phyloP scores from a whole-genome alignment of 2,888 invertebrate species.

The Zele albiditarsus region DNA sequence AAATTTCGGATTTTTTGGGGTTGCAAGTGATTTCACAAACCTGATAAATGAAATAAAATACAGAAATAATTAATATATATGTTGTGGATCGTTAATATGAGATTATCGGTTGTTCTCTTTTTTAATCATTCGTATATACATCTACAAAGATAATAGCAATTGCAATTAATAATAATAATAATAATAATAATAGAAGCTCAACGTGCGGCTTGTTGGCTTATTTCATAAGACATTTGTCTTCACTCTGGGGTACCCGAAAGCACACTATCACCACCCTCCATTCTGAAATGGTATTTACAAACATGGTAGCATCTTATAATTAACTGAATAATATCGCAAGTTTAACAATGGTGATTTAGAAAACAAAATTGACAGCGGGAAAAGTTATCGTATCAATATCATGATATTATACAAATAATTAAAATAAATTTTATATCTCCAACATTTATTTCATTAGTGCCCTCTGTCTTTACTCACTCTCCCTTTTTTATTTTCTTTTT shows the following conservation, averaged over 20 bases:
- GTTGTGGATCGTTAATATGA: not conserved
- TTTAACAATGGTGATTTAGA: conserved; percentile 1
- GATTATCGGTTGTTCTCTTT: conserved; percentile 19
- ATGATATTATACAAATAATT: conserved; percentile 3
- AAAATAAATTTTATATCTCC: conserved; percentile 10
- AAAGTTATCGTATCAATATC: not conserved
- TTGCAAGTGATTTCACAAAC: too few species aligned
- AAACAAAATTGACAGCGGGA: not conserved
- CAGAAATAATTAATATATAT: too few species aligned
- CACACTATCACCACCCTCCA: conserved; percentile 24
- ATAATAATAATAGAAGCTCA: conserved; percentile 34
- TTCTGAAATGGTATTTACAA: conserved; percentile 34
- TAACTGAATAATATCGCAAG: conserved; percentile 30
- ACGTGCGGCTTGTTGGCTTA: conserved; percentile 32
- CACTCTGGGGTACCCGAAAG: conserved; percentile 24
- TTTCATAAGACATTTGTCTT: conserved; percentile 44
- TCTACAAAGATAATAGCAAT: not conserved
- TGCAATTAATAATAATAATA: not conserved
- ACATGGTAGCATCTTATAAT: conserved; percentile 41
- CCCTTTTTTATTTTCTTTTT: not conserved
- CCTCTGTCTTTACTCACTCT: conserved; percentile 40
- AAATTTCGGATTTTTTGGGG: too few species aligned
- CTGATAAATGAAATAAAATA: too few species aligned
- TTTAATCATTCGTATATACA: not conserved
- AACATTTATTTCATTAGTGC: conserved; percentile 55